Conservation (phyloP, 2,113 vertebrate genomes). For the Anguilla rostrata region DNA sequence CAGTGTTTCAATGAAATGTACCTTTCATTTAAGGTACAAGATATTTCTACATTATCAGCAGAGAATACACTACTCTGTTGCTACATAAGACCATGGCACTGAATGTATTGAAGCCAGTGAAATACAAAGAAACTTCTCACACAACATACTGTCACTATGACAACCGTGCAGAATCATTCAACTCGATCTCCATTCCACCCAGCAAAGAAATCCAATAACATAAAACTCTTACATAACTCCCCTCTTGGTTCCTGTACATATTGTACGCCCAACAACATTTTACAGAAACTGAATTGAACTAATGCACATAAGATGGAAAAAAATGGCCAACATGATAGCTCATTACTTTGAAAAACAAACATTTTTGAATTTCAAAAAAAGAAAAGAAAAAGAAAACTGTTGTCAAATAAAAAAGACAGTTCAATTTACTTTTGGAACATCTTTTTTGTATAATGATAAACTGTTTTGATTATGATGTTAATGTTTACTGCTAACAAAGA, state of each 20-base stretch:
- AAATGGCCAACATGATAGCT: neutral
- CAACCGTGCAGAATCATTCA: conserved; percentile 72
- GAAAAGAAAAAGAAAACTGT: neutral
- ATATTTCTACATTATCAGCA: neutral
- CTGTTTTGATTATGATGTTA: neutral
- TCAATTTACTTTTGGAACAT: neutral
- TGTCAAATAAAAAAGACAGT: neutral
- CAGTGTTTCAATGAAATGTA: neutral
- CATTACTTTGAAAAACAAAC: neutral
- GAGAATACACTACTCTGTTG: conserved; percentile 5
- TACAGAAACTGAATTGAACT: conserved; percentile 46
- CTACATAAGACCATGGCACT: conserved; percentile 55
- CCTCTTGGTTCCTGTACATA: conserved; percentile 44
- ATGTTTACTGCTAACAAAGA: neutral
- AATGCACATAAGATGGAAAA: conserved; percentile 25
- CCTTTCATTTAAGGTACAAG: neutral
- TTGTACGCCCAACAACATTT: conserved; percentile 49
- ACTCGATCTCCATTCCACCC: conserved; percentile 69
- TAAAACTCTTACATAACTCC: conserved; percentile 67
- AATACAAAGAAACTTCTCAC: conserved; percentile 71
- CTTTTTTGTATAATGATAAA: neutral
- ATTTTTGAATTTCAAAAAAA: neutral
- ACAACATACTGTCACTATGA: conserved; percentile 73
- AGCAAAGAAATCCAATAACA: conserved; percentile 68
- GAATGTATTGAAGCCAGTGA: conserved; percentile 60